A percentile compares a stretch with the other conserved stretches of the same genome.
phyloP scores from a whole-genome alignment of 2,797 vertebrate genomes.

The Syndactyla subalaris region DNA sequence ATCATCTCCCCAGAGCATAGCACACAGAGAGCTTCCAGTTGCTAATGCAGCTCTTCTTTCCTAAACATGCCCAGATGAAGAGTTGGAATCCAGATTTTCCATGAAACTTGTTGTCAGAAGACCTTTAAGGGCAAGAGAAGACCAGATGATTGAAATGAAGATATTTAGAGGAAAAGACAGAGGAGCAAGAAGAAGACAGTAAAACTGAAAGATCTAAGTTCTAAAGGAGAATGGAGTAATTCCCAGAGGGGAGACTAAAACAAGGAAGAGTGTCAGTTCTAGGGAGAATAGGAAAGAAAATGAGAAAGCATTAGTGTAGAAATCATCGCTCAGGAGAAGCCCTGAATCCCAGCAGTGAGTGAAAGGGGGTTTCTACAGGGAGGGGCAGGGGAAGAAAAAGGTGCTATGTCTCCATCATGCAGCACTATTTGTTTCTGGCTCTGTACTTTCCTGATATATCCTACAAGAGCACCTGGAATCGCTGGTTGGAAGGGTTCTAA shows the following conservation, averaged over 20 bases:
- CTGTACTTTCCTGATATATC: neutral
- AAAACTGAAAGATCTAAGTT: neutral
- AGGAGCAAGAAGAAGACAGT: neutral
- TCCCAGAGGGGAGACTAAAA: neutral
- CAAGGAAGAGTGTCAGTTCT: neutral
- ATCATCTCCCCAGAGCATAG: conserved; percentile 29
- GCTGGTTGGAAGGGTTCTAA: neutral
- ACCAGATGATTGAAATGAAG: neutral
- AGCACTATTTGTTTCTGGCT: neutral
- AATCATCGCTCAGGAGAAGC: neutral
- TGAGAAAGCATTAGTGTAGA: neutral
- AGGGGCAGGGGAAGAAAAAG: neutral
- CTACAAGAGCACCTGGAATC: neutral
- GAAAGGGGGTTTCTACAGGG: neutral
- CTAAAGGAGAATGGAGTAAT: neutral
- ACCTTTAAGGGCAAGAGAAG: neutral
- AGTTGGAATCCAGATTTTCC: neutral
- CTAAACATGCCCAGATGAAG: neutral
- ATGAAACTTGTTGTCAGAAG: neutral
- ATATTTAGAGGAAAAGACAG: neutral
- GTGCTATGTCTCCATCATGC: neutral
- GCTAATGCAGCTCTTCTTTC: neutral
- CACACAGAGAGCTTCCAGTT: neutral
- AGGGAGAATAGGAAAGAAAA: neutral
- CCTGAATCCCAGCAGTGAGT: neutral